Conservation (phyloP, 2,797 vertebrate genomes). For the Clarias fuscus region DNA sequence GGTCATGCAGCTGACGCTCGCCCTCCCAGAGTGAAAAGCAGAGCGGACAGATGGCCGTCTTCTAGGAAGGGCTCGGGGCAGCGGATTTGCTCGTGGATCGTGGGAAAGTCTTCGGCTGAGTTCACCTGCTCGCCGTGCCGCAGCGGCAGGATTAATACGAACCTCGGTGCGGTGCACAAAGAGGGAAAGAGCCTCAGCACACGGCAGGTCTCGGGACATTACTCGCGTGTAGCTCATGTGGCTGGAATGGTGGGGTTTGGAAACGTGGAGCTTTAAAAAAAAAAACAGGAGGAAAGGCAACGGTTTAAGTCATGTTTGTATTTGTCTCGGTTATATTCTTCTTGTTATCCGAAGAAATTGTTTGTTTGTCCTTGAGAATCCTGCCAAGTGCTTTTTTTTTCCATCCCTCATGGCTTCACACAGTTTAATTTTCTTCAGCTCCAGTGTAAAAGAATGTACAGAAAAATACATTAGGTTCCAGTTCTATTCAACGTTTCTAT, state of each 20-base stretch:
- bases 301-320: neutral
- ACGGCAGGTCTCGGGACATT: slow-evolving; percentile 23
- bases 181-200: slow-evolving; percentile 14
- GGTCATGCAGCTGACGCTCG: slow-evolving; percentile 77
- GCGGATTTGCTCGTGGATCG: slow-evolving; percentile 77
- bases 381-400: neutral
- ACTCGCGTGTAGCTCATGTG: slow-evolving; percentile 15
- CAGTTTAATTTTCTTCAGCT: neutral
- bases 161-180: slow-evolving; percentile 55
- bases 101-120: slow-evolving; percentile 81
- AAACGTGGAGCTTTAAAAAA: neutral
- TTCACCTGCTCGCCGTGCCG: slow-evolving; percentile 76
- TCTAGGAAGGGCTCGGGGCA: slow-evolving; percentile 73
- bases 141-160: slow-evolving; percentile 75
- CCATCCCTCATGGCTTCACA: neutral
- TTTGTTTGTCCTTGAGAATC: slow-evolving; percentile 4
- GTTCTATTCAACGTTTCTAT: no score
- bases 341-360: slow-evolving; percentile 4
- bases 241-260: slow-evolving; percentile 18
- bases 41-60: slow-evolving; percentile 80
- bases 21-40: slow-evolving; percentile 75
- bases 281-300: neutral
- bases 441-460: neutral
- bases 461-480: neutral
- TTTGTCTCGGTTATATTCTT: slow-evolving; percentile 2